Percentiles rank a stretch among this genome's conserved stretches.
Evolutionary conservation across 1,140 invertebrate species (phyloP).

Genomic region (Saccostrea glomerata): DNA sequence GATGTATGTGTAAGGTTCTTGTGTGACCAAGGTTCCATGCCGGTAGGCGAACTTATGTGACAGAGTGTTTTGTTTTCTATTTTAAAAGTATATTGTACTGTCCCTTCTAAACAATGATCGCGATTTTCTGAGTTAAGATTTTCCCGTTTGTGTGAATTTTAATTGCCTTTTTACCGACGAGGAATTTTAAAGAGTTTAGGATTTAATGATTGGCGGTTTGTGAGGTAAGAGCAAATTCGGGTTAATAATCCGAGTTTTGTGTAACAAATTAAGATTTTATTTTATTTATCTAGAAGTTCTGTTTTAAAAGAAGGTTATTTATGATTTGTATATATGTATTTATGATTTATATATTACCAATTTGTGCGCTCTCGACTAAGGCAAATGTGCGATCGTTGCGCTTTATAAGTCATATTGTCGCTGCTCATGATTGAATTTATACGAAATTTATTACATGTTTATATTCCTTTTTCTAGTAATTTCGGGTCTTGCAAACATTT

Average conservation of each 20-base stretch:
- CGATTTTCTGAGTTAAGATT: neutral
- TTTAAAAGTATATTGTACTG: neutral
- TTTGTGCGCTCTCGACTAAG: no score
- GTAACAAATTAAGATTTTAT: no score
- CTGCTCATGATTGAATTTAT: no score
- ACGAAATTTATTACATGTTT: neutral
- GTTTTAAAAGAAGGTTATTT: no score
- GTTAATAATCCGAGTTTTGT: neutral
- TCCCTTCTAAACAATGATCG: neutral
- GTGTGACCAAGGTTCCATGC: neutral
- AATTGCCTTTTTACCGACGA: neutral
- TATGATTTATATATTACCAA: no score
- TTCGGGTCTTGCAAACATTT: neutral
- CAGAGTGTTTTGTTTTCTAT: neutral
- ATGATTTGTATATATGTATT: no score
- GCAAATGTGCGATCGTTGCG: no score
- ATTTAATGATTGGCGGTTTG: neutral
- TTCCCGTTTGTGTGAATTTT: neutral
- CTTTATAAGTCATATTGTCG: no score
- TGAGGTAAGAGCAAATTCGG: conserved; percentile 5
- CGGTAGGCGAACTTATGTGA: neutral
- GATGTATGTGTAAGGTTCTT: neutral
- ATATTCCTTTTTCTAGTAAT: neutral
- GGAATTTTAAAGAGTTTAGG: neutral
- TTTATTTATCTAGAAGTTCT: no score